These are phyloP conservation scores for Habroteleia sp. DNA, from an alignment of 2,888 invertebrate species.

Conservation along the genomic window DNA sequence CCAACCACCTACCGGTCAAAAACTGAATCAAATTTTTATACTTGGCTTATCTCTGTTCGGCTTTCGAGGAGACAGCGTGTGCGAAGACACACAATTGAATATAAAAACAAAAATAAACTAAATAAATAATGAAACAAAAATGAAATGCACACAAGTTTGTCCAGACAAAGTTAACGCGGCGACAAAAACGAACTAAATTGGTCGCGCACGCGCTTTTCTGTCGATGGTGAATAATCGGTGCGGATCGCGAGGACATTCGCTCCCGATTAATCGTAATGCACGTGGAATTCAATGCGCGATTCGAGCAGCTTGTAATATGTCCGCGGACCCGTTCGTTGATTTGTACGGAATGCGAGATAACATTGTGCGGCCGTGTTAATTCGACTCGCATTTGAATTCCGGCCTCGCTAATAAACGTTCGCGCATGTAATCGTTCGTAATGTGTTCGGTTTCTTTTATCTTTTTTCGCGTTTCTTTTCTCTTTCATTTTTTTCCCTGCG, in stretches of 20 bases:
- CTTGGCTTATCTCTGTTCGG: too few species aligned
- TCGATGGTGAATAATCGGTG: conserved; percentile 44
- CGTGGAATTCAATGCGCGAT: conserved; percentile 68
- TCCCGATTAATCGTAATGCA: conserved; percentile 69
- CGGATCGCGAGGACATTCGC: conserved; percentile 65
- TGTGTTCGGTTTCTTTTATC: conserved; percentile 20
- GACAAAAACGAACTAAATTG: conserved; percentile 30
- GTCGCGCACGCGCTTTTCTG: conserved; percentile 44
- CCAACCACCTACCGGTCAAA: too few species aligned
- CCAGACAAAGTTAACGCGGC: conserved; percentile 1
- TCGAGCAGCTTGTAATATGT: conserved; percentile 63
- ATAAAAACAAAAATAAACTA: too few species aligned
- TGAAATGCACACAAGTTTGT: too few species aligned
- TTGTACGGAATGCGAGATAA: conserved; percentile 67
- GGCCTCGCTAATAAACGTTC: conserved; percentile 58
- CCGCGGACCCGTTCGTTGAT: conserved; percentile 63
- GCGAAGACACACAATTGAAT: too few species aligned
- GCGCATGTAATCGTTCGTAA: conserved; percentile 53
- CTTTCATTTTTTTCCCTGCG: conserved; percentile 4
- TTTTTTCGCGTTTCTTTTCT: conserved; percentile 3
- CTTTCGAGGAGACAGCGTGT: too few species aligned
- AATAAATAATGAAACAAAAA: too few species aligned
- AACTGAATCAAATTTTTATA: too few species aligned
- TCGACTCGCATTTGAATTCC: conserved; percentile 62
- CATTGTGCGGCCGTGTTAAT: conserved; percentile 66